Conservation (phyloP, 2,888 invertebrate species). For the Parnassius orleans region DNA sequence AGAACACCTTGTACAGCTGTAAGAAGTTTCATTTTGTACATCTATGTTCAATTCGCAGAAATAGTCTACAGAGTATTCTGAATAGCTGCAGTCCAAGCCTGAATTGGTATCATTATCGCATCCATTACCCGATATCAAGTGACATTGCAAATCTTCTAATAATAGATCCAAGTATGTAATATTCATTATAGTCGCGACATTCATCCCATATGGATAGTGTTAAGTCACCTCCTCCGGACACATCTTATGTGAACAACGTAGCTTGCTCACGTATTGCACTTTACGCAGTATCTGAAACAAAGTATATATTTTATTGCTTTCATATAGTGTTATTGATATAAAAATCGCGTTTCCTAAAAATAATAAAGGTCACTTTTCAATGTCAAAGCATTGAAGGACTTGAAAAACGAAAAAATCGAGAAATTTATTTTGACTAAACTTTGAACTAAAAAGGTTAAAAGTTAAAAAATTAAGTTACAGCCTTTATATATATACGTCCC, state of each 20-base stretch:
- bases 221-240: slow-evolving; percentile 57
- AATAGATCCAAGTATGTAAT: slow-evolving; percentile 52
- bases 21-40: slow-evolving; percentile 72
- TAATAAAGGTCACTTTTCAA: too few relatives aligned
- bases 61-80: slow-evolving; percentile 44
- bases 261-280: slow-evolving; percentile 29
- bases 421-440: too few relatives aligned
- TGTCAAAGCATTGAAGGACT: too few relatives aligned
- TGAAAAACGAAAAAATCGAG: too few relatives aligned
- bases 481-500: too few relatives aligned
- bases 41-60: slow-evolving; percentile 65
- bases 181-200: slow-evolving; percentile 57
- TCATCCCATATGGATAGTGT: slow-evolving; percentile 48
- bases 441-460: too few relatives aligned
- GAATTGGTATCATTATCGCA: slow-evolving; percentile 46
- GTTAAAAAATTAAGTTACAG: too few relatives aligned
- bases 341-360: too few relatives aligned
- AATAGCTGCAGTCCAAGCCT: slow-evolving; percentile 55
- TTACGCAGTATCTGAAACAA: slow-evolving; percentile 44
- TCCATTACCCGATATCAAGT: slow-evolving; percentile 47
- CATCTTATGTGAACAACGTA: slow-evolving; percentile 37
- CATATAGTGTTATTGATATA: too few relatives aligned
- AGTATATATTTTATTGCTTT: background rate
- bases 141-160: slow-evolving; percentile 62
- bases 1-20: slow-evolving; percentile 58